Evolutionary conservation across 2,888 invertebrate species (phyloP).

Genomic region (Zaprionus lineosus): DNA sequence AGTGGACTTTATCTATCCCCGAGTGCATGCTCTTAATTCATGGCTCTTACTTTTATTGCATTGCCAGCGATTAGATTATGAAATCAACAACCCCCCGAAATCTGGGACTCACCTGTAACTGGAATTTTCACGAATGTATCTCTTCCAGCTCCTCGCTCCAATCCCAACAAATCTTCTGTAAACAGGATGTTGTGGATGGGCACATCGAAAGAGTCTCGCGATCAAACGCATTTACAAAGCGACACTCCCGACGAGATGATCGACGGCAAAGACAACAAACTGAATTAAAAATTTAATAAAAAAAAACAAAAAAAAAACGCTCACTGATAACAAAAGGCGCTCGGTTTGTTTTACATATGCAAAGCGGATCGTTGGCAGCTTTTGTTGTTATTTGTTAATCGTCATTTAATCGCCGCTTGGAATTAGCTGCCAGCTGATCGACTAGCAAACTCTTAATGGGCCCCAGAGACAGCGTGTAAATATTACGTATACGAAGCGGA

Average conservation of each 20-base stretch:
- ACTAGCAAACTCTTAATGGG: neutral
- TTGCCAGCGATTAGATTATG: constrained; percentile 39
- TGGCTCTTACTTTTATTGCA: constrained; percentile 19
- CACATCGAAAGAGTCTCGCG: no score
- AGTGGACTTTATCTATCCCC: constrained; percentile 5
- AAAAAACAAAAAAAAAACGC: constrained; percentile 9
- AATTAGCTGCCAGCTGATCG: neutral
- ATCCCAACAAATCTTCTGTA: no score
- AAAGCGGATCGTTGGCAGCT: no score
- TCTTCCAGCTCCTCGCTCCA: no score
- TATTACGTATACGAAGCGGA: constrained; percentile 53
- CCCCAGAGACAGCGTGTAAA: neutral
- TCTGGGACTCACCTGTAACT: constrained; percentile 33
- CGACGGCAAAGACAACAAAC: no score
- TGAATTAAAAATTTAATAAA: no score
- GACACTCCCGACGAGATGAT: no score
- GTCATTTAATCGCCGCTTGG: no score
- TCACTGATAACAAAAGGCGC: constrained; percentile 13
- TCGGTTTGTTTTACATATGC: neutral
- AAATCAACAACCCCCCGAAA: constrained; percentile 1
- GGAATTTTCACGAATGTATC: neutral
- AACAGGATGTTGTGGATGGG: no score
- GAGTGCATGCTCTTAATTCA: neutral
- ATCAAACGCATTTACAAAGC: constrained; percentile 7
- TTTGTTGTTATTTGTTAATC: no score